A percentile compares a stretch with the other conserved stretches of the same genome.
Conservation (phyloP, 2,113 vertebrate genomes). For the Bos indicus region DNA sequence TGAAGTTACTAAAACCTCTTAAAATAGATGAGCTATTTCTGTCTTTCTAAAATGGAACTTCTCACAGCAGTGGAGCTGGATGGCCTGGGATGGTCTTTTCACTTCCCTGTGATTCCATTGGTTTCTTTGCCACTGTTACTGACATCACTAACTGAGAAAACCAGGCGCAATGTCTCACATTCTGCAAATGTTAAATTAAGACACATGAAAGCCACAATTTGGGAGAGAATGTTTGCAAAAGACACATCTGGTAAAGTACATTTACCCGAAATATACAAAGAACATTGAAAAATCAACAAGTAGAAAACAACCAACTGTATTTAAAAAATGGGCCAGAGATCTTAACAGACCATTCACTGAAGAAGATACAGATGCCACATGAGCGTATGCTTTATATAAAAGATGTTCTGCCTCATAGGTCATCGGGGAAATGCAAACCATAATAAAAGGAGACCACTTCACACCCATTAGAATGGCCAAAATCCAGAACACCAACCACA, state of each 20-base stretch:
- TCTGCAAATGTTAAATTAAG: not conserved
- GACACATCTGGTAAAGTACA: not conserved
- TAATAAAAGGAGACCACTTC: not conserved
- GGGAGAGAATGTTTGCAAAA: not conserved
- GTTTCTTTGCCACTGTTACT: not conserved
- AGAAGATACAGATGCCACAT: not conserved
- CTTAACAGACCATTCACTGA: not conserved
- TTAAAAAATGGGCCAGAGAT: not conserved
- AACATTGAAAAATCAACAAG: not conserved
- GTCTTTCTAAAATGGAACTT: not conserved
- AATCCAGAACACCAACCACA: not conserved
- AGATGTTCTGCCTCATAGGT: not conserved
- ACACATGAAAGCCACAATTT: not conserved
- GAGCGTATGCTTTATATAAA: not conserved
- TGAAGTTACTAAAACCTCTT: not conserved
- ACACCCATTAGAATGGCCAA: not conserved
- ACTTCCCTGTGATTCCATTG: not conserved
- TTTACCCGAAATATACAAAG: not conserved
- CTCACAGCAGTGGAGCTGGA: not conserved
- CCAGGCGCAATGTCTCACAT: not conserved
- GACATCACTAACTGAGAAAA: not conserved
- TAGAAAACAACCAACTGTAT: not conserved
- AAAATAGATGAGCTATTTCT: not conserved
- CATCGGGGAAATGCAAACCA: not conserved
- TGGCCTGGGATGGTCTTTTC: not conserved